Conservation (phyloP, 1,140 invertebrate species). For the Diploscapter pachys region DNA sequence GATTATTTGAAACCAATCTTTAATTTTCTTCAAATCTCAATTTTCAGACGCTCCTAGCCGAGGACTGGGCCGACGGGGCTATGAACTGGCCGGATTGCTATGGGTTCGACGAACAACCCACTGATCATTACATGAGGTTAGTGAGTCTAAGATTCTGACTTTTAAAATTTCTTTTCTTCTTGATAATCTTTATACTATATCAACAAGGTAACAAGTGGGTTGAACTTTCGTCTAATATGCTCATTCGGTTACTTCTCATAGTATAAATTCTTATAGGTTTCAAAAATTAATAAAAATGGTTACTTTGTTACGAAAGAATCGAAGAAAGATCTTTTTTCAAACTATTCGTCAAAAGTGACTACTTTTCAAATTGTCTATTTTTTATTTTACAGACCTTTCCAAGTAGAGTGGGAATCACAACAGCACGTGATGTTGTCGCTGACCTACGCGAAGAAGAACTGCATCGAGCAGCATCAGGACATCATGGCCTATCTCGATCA, state of each 20-base stretch:
- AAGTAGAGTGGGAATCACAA: conserved; percentile 14
- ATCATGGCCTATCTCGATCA: conserved; percentile 21
- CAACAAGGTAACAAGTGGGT: too few relatives aligned
- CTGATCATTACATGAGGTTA: conserved; percentile 34
- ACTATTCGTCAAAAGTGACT: background rate
- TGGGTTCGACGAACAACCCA: conserved; percentile 31
- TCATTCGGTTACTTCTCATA: too few relatives aligned
- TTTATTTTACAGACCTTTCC: conserved; percentile 17
- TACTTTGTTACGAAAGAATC: too few relatives aligned
- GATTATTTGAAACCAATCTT: too few relatives aligned
- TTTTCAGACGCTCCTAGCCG: conserved; percentile 33
- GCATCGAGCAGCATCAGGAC: conserved; percentile 14
- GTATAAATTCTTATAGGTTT: too few relatives aligned
- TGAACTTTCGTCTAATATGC: too few relatives aligned
- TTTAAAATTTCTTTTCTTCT: too few relatives aligned
- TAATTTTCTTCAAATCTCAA: conserved; percentile 1
- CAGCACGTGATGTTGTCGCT: conserved; percentile 3
- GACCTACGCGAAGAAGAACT: conserved; percentile 5
- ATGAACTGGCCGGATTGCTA: conserved; percentile 37
- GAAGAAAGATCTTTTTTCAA: too few relatives aligned
- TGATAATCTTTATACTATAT: too few relatives aligned
- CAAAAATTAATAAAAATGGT: too few relatives aligned
- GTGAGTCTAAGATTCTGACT: background rate
- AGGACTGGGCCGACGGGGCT: conserved; percentile 35
- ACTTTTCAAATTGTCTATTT: background rate